Conservation (phyloP, 2,888 invertebrate species). For the Phengaris arion region DNA sequence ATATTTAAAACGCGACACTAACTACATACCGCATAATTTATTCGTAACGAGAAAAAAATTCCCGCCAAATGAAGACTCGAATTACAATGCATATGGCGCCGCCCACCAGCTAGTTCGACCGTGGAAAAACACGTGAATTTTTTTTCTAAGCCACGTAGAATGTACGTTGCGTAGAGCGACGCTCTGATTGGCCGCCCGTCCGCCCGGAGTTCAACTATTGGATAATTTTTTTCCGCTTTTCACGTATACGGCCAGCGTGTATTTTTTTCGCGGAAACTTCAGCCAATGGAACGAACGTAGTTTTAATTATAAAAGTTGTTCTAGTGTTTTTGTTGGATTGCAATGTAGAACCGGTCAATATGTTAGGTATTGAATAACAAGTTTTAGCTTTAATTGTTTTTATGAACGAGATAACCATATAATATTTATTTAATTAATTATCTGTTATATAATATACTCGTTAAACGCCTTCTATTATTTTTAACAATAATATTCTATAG, state of each 20-base stretch:
- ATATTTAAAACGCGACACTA: conserved; percentile 27
- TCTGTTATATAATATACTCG: conserved; percentile 9
- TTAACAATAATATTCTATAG: not conserved
- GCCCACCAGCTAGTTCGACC: conserved; percentile 65
- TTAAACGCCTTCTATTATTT: not conserved
- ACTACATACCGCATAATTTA: conserved; percentile 27
- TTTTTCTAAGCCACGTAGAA: conserved; percentile 73
- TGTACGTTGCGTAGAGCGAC: conserved; percentile 61
- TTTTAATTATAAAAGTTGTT: conserved; percentile 73
- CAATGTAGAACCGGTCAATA: conserved; percentile 31
- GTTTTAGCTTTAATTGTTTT: conserved; percentile 28
- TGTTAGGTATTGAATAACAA: conserved; percentile 22
- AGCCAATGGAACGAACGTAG: conserved; percentile 67
- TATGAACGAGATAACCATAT: conserved; percentile 12
- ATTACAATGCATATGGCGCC: conserved; percentile 63
- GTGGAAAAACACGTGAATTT: conserved; percentile 77
- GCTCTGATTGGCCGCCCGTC: conserved; percentile 59
- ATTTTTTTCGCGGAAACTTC: conserved; percentile 67
- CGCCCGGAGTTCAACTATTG: conserved; percentile 59
- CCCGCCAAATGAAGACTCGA: conserved; percentile 47
- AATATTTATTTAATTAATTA: conserved; percentile 6
- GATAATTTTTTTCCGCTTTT: conserved; percentile 73
- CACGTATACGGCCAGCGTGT: conserved; percentile 65
- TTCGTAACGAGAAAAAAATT: conserved; percentile 47
- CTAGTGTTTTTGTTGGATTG: conserved; percentile 41